Conservation (phyloP, 2,888 invertebrate species). For the Limnephilus marmoratus region DNA sequence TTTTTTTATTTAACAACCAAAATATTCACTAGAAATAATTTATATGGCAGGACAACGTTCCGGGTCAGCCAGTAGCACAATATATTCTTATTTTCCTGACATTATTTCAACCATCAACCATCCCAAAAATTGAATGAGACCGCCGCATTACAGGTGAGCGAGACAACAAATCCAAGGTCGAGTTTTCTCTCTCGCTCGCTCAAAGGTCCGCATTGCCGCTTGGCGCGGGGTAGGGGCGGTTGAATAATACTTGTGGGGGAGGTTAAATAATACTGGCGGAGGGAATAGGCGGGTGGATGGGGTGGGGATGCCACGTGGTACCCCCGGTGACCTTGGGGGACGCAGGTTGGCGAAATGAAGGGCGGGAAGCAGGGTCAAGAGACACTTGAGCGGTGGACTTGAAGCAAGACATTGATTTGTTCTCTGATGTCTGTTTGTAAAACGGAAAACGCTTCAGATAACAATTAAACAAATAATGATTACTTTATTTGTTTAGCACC, state of each 20-base stretch:
- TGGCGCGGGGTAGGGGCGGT: background rate
- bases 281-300: background rate
- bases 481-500: background rate
- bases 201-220: conserved; percentile 32
- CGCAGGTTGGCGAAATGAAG: conserved; percentile 26
- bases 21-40: too few relatives aligned
- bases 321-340: background rate
- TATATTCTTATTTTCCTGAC: background rate
- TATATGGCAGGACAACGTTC: too few relatives aligned
- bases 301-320: background rate
- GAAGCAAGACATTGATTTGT: background rate
- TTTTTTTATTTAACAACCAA: too few relatives aligned
- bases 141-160: conserved; percentile 14
- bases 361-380: conserved; percentile 14
- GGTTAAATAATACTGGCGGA: background rate
- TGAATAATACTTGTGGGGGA: background rate
- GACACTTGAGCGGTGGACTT: background rate
- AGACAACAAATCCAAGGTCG: conserved; percentile 23
- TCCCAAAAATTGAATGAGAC: background rate
- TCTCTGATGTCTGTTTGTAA: background rate
- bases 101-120: background rate
- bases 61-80: too few relatives aligned
- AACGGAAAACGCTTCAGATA: background rate
- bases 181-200: conserved; percentile 10
- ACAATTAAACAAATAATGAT: background rate